A percentile compares a stretch with the other conserved stretches of the same genome.
Conservation (phyloP, 2,888 invertebrate species). For the Aromia moschata region DNA sequence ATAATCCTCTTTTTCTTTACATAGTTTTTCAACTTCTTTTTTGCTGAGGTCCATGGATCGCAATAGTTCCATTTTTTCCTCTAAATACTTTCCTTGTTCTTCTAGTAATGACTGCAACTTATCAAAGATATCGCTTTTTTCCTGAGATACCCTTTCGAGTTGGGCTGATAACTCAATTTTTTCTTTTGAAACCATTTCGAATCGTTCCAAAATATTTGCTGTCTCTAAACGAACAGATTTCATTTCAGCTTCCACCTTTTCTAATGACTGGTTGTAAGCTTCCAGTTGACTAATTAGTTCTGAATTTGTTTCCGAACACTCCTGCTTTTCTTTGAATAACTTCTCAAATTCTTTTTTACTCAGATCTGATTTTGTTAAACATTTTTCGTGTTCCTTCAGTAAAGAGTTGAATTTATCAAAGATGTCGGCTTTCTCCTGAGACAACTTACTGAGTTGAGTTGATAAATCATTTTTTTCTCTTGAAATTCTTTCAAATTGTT, state of each 20-base stretch:
- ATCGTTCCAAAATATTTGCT: conserved; percentile 15
- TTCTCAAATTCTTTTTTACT: too few relatives aligned
- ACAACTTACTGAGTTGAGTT: conserved; percentile 34
- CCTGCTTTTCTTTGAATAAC: too few relatives aligned
- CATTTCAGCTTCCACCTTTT: too few relatives aligned
- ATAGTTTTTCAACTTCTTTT: conserved; percentile 5
- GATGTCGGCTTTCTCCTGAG: conserved; percentile 29
- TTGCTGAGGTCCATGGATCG: conserved; percentile 23
- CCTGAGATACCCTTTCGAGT: conserved; percentile 30
- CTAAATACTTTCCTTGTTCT: too few relatives aligned
- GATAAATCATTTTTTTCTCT: conserved; percentile 36
- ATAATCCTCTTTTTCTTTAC: background rate
- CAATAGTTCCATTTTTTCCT: background rate
- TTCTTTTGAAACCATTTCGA: conserved; percentile 30
- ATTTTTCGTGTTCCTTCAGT: conserved; percentile 26
- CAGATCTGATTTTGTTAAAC: conserved; percentile 30
- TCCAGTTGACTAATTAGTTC: too few relatives aligned
- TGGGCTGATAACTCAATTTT: conserved; percentile 24
- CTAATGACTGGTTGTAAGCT: too few relatives aligned
- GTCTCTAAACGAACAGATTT: conserved; percentile 21
- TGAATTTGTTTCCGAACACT: too few relatives aligned
- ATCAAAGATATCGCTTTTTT: conserved; percentile 36
- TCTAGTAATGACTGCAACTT: too few relatives aligned
- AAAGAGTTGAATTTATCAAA: background rate
- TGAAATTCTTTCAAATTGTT: conserved; percentile 32